Base-by-base conservation (phyloP, 2,113 vertebrate genomes). In the Tachycineta bicolor region DNA sequence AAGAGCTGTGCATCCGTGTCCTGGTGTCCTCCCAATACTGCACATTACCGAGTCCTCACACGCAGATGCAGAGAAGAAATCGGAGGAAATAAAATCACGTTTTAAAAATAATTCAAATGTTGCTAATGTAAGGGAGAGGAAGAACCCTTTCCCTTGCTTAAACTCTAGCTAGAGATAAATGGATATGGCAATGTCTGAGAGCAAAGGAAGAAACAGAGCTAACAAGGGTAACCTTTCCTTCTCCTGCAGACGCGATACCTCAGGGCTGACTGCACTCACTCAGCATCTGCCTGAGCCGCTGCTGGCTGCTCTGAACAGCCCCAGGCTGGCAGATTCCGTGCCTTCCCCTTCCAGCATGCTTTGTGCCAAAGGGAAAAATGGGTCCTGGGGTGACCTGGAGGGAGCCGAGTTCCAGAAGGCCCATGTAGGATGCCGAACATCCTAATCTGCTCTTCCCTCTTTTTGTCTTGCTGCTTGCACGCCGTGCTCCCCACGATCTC, bases 151-250 rank as follows among this genome's bases (percentile, higher is more conserved):
- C 34, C 10, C 22, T 83, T 56, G 15, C 22, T 69, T 78, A 69
- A 83, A 53, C 18, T 70, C 28, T 12, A 14, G 17, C n/a, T 69
- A n/a, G 41, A 68, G 67, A 62, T 63, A 83, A 76, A 37, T 9
- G 18, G 21, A 49, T 56, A 44, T 28, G 25, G 58, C 46, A 47
- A 37, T 13, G 25, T 75, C 85, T 92, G 67, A 49, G 43, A 68
- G 82, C 2, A 4, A 84, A 53, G 53, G 50, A 86, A 88, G 92
- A 85, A 93, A 69, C 20, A 29, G 62, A 93, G 70, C 73, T 55
- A 75, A 56, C 15, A 62, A 75, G 59, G 21, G 31, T 85, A 93
- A 94, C 88, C 46, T 92, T 93, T 93, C 55, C 67, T 60, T 68
- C 50, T 87, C 16, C 52, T 52, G 44, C 44, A 31, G 39, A 74